Conservation (phyloP, 2,888 invertebrate genomes). For the Patella depressa region DNA sequence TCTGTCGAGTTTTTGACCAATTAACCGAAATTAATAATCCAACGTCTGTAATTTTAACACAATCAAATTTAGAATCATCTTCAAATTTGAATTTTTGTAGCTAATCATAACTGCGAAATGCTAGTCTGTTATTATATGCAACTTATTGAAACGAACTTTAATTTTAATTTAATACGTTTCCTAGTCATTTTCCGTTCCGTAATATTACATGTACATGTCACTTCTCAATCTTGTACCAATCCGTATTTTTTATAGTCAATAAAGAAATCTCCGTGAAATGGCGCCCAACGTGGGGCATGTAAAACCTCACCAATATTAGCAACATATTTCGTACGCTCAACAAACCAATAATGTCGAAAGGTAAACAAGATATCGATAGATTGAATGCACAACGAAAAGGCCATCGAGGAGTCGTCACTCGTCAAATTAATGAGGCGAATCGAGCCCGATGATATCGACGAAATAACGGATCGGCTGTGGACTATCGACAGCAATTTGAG, state of each 20-base stretch:
- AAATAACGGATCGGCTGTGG: background rate
- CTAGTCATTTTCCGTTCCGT: too few species aligned
- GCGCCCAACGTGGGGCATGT: conserved; percentile 3
- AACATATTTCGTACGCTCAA: background rate
- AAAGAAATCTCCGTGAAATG: conserved; percentile 2
- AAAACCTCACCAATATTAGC: too few species aligned
- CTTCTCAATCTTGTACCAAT: too few species aligned
- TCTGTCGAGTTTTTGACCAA: background rate
- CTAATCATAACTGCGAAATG: background rate
- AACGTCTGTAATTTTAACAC: background rate
- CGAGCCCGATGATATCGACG: background rate
- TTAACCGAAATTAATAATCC: background rate
- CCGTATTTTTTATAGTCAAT: background rate
- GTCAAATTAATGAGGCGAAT: background rate
- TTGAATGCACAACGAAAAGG: conserved; percentile 3
- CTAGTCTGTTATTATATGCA: too few species aligned
- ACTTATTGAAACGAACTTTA: too few species aligned
- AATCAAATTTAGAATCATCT: conserved; percentile 18
- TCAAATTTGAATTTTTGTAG: background rate
- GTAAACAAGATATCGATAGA: background rate
- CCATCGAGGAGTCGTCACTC: background rate
- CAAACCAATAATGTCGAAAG: background rate
- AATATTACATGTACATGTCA: too few species aligned
- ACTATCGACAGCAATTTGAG: background rate
- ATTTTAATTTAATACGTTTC: too few species aligned